phyloP scores from a whole-genome alignment of 2,113 vertebrate species.

The Callionymus lyra region DNA sequence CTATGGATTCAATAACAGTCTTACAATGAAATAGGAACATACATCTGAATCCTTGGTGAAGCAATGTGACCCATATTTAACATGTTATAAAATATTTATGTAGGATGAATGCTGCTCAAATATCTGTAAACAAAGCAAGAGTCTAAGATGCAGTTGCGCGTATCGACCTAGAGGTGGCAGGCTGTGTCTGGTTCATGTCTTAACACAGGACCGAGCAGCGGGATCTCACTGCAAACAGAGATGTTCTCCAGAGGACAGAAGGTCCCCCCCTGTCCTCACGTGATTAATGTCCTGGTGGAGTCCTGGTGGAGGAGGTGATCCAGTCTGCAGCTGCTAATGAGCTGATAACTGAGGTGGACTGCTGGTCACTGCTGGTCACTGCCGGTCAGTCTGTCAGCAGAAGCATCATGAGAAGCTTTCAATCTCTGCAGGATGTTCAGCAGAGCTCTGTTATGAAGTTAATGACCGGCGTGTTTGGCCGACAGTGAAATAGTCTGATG shows the following conservation, averaged over 20 bases:
- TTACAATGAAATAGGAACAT: neutral
- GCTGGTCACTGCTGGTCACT: too few relatives aligned
- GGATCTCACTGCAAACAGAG: constrained; percentile 8
- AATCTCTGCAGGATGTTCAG: too few relatives aligned
- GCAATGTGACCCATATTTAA: too few relatives aligned
- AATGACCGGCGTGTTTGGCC: too few relatives aligned
- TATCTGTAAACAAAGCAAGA: neutral
- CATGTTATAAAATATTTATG: too few relatives aligned
- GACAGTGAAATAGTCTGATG: too few relatives aligned
- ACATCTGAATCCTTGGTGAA: too few relatives aligned
- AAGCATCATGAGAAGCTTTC: too few relatives aligned
- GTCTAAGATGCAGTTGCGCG: constrained; percentile 29
- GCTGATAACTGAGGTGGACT: constrained; percentile 12
- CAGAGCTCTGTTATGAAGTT: too few relatives aligned
- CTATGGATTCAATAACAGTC: too few relatives aligned
- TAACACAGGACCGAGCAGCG: constrained; percentile 40
- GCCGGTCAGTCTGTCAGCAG: too few relatives aligned
- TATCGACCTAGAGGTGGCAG: constrained; percentile 62
- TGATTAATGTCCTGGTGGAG: constrained; percentile 52
- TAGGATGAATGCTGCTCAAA: neutral
- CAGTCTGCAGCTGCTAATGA: constrained; percentile 48
- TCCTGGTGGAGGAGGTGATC: constrained; percentile 42
- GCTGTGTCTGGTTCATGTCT: constrained; percentile 55
- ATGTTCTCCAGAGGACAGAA: constrained; percentile 39
- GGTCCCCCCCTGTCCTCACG: constrained; percentile 34